phyloP scores from a whole-genome alignment of 2,888 invertebrate genomes.

The Caenorhabditis afra region DNA sequence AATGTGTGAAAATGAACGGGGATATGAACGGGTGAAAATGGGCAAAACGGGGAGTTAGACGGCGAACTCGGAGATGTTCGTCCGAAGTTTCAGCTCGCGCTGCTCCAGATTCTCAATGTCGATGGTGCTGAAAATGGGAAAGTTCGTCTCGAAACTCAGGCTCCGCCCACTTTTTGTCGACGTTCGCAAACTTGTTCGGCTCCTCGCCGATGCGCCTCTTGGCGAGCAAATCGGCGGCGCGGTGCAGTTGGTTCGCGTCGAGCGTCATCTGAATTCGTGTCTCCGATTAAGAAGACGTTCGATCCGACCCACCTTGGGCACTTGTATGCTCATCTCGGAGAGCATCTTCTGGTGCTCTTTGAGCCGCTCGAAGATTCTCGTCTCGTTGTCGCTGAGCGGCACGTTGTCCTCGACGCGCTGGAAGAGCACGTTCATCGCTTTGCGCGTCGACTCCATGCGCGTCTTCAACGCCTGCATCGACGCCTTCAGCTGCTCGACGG shows the following conservation, averaged over 20 bases:
- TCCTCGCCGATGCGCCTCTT: slow-evolving; percentile 21
- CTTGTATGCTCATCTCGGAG: slow-evolving; percentile 28
- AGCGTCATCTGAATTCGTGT: slow-evolving; percentile 33
- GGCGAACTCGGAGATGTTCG: slow-evolving; percentile 9
- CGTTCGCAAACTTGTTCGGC: slow-evolving; percentile 34
- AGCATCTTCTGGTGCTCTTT: slow-evolving; percentile 52
- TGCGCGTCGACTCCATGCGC: slow-evolving; percentile 32
- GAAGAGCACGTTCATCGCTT: slow-evolving; percentile 38
- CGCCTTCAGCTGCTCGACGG: slow-evolving; percentile 34
- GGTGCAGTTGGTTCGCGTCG: slow-evolving; percentile 40
- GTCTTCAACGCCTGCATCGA: slow-evolving; percentile 25
- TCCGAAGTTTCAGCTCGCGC: slow-evolving; percentile 10
- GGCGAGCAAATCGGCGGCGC: slow-evolving; percentile 23
- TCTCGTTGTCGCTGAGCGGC: slow-evolving; percentile 46
- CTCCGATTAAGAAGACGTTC: too few species aligned
- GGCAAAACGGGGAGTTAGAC: neutral
- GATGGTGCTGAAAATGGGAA: slow-evolving; percentile 24
- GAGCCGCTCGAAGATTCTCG: slow-evolving; percentile 35
- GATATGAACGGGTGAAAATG: neutral
- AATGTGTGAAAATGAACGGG: neutral
- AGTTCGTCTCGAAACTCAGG: neutral
- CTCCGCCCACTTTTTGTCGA: slow-evolving; percentile 40
- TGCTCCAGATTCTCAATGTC: slow-evolving; percentile 33
- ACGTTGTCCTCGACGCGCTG: slow-evolving; percentile 51
- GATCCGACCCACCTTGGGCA: slow-evolving; percentile 15